Percentiles rank a stretch among this genome's conserved stretches.
phyloP scores from a whole-genome alignment of 2,113 vertebrate species.

The Helogale parvula region DNA sequence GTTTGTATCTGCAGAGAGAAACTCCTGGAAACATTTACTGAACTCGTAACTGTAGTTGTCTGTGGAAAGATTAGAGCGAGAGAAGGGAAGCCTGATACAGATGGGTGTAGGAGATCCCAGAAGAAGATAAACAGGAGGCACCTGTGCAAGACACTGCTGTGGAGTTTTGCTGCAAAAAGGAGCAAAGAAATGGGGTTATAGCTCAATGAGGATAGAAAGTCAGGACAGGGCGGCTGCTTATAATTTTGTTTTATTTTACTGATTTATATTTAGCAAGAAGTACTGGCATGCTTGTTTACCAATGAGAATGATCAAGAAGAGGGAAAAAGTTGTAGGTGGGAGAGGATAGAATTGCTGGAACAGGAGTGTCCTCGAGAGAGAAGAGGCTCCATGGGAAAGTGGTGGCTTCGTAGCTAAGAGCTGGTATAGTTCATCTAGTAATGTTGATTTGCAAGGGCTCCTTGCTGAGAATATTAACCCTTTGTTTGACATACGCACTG shows the following conservation, averaged over 20 bases:
- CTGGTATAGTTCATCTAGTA: background rate
- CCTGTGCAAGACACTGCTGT: background rate
- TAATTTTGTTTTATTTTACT: background rate
- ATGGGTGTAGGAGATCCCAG: background rate
- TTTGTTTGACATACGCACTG: background rate
- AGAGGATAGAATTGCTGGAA: background rate
- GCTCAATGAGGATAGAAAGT: background rate
- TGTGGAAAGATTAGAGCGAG: background rate
- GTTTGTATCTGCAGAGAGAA: slow-evolving; percentile 23
- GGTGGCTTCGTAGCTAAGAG: background rate
- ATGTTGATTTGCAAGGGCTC: background rate
- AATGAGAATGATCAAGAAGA: background rate
- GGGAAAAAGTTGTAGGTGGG: background rate
- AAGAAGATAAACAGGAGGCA: background rate
- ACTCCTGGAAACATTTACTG: background rate
- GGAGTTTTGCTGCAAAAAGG: background rate
- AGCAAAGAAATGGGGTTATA: background rate
- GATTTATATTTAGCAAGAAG: background rate
- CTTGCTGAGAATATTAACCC: background rate
- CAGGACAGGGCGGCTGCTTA: background rate
- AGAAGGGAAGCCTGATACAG: background rate
- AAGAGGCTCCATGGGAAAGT: background rate
- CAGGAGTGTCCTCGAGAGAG: background rate
- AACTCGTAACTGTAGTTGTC: background rate
- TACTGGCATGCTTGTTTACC: background rate